Evolutionary conservation across 1,140 invertebrate genomes (phyloP).

Genomic region (Metaphire vulgaris): DNA sequence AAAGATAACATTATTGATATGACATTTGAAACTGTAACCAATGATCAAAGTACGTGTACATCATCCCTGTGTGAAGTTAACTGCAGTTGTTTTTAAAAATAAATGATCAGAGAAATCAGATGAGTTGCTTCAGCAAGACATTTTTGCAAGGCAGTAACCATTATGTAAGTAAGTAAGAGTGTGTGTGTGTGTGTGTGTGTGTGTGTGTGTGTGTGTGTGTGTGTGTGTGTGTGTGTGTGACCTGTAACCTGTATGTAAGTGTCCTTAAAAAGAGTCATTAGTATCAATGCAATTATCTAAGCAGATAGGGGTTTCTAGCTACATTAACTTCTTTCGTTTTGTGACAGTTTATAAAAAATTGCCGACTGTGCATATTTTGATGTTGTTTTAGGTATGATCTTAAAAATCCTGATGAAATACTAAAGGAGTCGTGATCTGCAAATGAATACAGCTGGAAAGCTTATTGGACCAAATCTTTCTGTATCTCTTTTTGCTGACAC

Average conservation of each 20-base stretch:
- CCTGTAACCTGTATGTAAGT: background rate
- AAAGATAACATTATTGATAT: too few relatives aligned
- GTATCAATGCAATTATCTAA: background rate
- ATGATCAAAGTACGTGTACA: too few relatives aligned
- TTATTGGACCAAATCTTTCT: too few relatives aligned
- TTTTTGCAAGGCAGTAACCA: too few relatives aligned
- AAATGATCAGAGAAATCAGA: too few relatives aligned
- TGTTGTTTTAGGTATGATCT: background rate
- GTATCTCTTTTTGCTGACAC: too few relatives aligned
- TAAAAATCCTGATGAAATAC: background rate
- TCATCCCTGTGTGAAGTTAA: too few relatives aligned
- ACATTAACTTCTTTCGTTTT: background rate
- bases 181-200: background rate
- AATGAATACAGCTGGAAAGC: too few relatives aligned
- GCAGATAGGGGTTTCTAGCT: background rate
- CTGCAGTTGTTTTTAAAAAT: too few relatives aligned
- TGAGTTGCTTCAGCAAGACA: too few relatives aligned
- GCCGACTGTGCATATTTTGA: background rate
- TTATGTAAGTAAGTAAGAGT: background rate
- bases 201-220: background rate
- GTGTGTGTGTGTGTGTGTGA: background rate
- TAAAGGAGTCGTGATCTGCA: background rate
- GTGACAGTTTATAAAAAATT: background rate
- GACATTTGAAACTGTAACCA: too few relatives aligned
- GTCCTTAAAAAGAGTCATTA: background rate